Evolutionary conservation across 2,888 invertebrate species (phyloP).

Genomic region (Helicoverpa assulta): DNA sequence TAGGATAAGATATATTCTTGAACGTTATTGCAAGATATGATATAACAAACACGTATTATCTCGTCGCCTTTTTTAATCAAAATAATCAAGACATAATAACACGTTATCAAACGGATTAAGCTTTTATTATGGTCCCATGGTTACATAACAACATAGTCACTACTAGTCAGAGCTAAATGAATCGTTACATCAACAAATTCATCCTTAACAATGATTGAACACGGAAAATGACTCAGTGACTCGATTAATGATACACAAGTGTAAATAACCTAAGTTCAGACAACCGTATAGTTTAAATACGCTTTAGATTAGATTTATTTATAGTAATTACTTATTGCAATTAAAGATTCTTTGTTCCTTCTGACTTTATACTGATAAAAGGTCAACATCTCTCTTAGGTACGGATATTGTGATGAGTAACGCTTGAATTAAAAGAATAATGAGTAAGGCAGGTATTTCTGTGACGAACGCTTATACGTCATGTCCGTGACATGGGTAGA

Average conservation of each 20-base stretch:
- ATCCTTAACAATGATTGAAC: conserved; percentile 21
- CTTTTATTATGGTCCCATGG: background rate
- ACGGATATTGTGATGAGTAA: conserved; percentile 13
- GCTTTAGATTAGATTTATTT: conserved; percentile 29
- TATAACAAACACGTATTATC: no score
- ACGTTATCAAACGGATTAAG: background rate
- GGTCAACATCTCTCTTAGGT: background rate
- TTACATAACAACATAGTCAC: background rate
- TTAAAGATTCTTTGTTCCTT: conserved; percentile 10
- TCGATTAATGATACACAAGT: conserved; percentile 22
- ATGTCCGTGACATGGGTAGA: conserved; percentile 6
- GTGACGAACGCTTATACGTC: conserved; percentile 31
- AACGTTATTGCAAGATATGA: no score
- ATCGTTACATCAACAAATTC: conserved; percentile 10
- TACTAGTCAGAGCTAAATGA: conserved; percentile 15
- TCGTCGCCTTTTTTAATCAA: no score
- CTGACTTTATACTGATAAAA: conserved; percentile 15
- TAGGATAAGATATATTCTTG: no score
- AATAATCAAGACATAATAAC: no score
- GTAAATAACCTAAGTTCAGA: conserved; percentile 22
- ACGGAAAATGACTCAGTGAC: conserved; percentile 40
- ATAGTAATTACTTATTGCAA: conserved; percentile 13
- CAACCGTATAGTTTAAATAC: conserved; percentile 10
- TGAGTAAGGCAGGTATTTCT: conserved; percentile 12
- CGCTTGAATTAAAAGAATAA: conserved; percentile 8